Conservation (phyloP, 2,797 vertebrate genomes). For the Melanotaenia pygmaea region DNA sequence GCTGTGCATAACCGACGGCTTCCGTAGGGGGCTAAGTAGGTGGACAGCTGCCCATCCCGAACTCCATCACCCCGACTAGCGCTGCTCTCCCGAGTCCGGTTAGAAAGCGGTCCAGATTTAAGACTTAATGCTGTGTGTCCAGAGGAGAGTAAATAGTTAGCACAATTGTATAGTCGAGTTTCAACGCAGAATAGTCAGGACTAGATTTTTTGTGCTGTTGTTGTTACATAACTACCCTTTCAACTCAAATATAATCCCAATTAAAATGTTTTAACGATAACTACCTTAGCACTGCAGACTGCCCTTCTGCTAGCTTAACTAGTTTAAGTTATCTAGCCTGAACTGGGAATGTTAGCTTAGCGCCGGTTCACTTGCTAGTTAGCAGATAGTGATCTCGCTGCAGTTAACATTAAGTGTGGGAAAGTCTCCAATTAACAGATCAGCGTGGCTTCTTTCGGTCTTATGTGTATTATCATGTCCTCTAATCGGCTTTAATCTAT, state of each 20-base stretch:
- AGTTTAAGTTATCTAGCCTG: slow-evolving; percentile 20
- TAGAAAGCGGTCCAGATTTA: slow-evolving; percentile 9
- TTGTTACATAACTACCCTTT: too few species aligned
- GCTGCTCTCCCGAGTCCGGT: slow-evolving; percentile 21
- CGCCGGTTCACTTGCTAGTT: not conserved
- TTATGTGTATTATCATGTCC: slow-evolving; percentile 54
- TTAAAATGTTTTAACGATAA: not conserved
- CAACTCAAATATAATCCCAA: not conserved
- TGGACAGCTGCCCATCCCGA: slow-evolving; percentile 26
- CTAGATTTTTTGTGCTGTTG: not conserved
- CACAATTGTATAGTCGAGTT: not conserved
- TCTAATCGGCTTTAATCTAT: slow-evolving; percentile 64
- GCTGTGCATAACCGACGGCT: not conserved
- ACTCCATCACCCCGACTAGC: not conserved
- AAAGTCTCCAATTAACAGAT: not conserved
- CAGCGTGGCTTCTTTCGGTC: slow-evolving; percentile 5
- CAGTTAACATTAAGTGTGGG: not conserved
- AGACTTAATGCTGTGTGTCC: not conserved
- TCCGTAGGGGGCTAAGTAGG: not conserved
- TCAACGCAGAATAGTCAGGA: not conserved
- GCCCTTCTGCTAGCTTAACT: slow-evolving; percentile 13
- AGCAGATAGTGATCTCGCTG: not conserved
- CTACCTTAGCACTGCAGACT: slow-evolving; percentile 2
- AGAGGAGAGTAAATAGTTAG: not conserved
- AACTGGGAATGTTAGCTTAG: not conserved